phyloP scores from a whole-genome alignment of 2,113 vertebrate species.

The Podarcis raffonei region DNA sequence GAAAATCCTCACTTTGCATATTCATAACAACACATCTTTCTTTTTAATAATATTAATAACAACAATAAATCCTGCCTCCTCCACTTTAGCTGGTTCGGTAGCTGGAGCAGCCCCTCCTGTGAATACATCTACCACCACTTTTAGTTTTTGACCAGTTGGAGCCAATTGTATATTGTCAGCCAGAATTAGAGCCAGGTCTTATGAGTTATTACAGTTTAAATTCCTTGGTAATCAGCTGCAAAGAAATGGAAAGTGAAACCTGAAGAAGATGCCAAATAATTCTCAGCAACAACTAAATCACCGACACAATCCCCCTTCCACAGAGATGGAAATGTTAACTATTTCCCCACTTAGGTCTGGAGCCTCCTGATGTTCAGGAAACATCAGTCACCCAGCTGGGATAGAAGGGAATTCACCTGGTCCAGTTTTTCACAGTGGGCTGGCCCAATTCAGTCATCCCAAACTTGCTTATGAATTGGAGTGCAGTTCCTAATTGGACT shows the following conservation, averaged over 20 bases:
- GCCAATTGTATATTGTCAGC: slow-evolving; percentile 15
- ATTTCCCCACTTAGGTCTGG: neutral
- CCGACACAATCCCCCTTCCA: neutral
- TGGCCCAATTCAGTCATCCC: too few relatives aligned
- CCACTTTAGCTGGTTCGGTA: neutral
- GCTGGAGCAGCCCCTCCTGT: neutral
- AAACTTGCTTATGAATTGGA: too few relatives aligned
- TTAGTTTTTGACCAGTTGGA: neutral
- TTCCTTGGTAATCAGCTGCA: slow-evolving; percentile 33
- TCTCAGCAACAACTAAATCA: slow-evolving; percentile 27
- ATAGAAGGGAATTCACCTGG: neutral
- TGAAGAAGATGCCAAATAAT: slow-evolving; percentile 8
- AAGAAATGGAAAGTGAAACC: slow-evolving; percentile 24
- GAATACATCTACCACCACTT: neutral
- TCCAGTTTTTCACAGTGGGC: too few relatives aligned
- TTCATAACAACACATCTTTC: neutral
- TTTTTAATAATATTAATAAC: neutral
- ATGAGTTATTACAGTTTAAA: slow-evolving; percentile 23
- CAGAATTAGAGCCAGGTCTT: slow-evolving; percentile 10
- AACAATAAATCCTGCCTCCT: neutral
- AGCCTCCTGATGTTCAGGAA: neutral
- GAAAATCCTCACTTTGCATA: neutral
- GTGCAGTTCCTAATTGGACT: too few relatives aligned
- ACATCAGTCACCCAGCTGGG: neutral
- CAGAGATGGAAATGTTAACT: slow-evolving; percentile 20